Evolutionary conservation across 64 coral and sea anemone species (phyloP).

Genomic region (Montipora cactus): DNA sequence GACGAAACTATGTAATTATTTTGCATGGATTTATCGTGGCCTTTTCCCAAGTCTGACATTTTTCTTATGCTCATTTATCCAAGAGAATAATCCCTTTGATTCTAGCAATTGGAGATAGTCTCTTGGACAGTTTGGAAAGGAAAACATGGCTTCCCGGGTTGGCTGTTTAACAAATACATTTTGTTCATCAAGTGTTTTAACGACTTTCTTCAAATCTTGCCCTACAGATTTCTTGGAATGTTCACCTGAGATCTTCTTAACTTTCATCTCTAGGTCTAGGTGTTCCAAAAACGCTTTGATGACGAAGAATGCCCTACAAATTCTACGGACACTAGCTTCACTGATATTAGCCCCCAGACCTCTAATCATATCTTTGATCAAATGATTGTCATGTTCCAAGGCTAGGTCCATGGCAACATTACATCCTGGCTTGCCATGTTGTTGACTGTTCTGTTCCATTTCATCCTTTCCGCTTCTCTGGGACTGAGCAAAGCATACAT

Average conservation of each 20-base stretch:
- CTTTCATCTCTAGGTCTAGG: conserved; percentile 7
- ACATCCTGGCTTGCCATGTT: conserved; percentile 20
- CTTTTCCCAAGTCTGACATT: too few species aligned
- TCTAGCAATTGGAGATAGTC: too few species aligned
- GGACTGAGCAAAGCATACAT: conserved; percentile 45
- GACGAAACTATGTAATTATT: too few species aligned
- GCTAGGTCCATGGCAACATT: conserved; percentile 57
- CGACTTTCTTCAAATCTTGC: conserved; percentile 39
- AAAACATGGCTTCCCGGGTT: too few species aligned
- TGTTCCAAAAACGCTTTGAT: conserved; percentile 6
- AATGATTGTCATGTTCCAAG: conserved; percentile 42
- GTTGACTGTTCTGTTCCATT: conserved; percentile 52
- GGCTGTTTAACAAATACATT: neutral
- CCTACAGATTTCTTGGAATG: conserved; percentile 28
- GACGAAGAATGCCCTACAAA: conserved; percentile 34
- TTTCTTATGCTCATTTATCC: too few species aligned
- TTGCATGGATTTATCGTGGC: too few species aligned
- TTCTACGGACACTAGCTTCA: conserved; percentile 40
- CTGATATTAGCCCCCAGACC: conserved; percentile 58
- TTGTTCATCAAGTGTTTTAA: conserved; percentile 46
- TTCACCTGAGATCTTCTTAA: conserved; percentile 33
- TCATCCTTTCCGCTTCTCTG: conserved; percentile 49
- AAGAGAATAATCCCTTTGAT: too few species aligned
- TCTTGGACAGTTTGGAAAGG: too few species aligned
- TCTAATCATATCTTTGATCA: conserved; percentile 54